Percentiles rank a stretch among this genome's conserved stretches.
Conservation (phyloP, 2,797 vertebrate species). For the Yasuhikotakia modesta region DNA sequence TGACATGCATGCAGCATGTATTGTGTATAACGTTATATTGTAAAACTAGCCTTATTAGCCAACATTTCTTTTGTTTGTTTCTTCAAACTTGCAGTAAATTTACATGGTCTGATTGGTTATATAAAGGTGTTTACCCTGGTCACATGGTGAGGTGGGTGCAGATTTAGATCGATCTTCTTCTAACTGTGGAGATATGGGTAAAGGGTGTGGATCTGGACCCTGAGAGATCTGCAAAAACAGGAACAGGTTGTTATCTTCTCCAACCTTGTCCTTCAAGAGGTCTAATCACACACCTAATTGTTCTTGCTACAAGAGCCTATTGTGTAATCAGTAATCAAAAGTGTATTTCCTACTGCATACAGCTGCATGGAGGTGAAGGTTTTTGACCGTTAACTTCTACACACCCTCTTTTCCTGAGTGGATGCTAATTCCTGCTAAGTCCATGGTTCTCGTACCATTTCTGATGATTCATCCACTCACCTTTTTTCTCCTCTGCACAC, state of each 20-base stretch:
- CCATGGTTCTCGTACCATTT: not conserved
- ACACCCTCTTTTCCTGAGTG: not conserved
- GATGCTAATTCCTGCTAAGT: not conserved
- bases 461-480: slow-evolving; percentile 58
- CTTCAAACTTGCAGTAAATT: not conserved
- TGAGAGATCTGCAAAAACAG: slow-evolving; percentile 80
- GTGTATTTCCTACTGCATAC: not conserved
- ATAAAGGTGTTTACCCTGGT: slow-evolving; percentile 79
- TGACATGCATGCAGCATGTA: too few species aligned
- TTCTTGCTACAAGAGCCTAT: not conserved
- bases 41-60: too few species aligned
- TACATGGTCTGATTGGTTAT: not conserved
- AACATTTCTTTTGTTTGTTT: too few species aligned
- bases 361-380: not conserved
- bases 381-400: not conserved
- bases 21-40: too few species aligned
- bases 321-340: slow-evolving; percentile 11
- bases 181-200: slow-evolving; percentile 77
- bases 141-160: slow-evolving; percentile 92
- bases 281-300: not conserved
- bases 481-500: slow-evolving; percentile 92
- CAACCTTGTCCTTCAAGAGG: slow-evolving; percentile 8
- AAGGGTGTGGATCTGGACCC: slow-evolving; percentile 81
- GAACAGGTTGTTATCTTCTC: not conserved
- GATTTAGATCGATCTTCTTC: slow-evolving; percentile 91